Evolutionary conservation across 1,140 invertebrate genomes (phyloP).

Genomic region (Zeugodacus cucurbitae): DNA sequence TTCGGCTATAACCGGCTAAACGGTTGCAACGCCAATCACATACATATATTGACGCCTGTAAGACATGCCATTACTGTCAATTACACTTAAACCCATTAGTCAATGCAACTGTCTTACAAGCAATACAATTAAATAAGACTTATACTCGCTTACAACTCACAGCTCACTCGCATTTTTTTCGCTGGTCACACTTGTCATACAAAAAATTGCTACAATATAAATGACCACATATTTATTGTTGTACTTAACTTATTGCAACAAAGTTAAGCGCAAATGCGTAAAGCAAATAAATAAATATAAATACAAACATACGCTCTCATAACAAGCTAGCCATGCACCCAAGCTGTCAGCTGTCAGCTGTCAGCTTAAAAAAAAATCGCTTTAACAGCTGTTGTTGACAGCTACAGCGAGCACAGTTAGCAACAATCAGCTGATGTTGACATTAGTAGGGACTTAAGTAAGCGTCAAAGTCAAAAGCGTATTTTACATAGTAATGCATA

Average conservation of each 20-base stretch:
- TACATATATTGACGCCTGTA: not conserved
- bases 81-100: not conserved
- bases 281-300: not conserved
- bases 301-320: not conserved
- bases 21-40: not conserved
- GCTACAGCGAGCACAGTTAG: not conserved
- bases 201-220: not conserved
- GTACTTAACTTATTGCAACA: not conserved
- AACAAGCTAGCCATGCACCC: not conserved
- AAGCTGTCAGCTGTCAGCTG: slow-evolving; percentile 23
- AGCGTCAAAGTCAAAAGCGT: slow-evolving; percentile 1
- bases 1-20: no score
- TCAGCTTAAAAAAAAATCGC: slow-evolving; percentile 19
- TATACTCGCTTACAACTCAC: not conserved
- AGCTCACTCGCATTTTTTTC: not conserved
- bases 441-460: not conserved
- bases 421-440: slow-evolving; percentile 21
- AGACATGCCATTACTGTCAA: not conserved
- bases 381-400: slow-evolving; percentile 10
- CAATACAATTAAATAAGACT: not conserved
- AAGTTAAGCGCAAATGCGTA: not conserved
- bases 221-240: not conserved
- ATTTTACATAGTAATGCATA: not conserved
- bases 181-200: not conserved
- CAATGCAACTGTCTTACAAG: not conserved